Base-by-base conservation (phyloP, 2,113 vertebrate genomes). In the Strix uralensis region DNA sequence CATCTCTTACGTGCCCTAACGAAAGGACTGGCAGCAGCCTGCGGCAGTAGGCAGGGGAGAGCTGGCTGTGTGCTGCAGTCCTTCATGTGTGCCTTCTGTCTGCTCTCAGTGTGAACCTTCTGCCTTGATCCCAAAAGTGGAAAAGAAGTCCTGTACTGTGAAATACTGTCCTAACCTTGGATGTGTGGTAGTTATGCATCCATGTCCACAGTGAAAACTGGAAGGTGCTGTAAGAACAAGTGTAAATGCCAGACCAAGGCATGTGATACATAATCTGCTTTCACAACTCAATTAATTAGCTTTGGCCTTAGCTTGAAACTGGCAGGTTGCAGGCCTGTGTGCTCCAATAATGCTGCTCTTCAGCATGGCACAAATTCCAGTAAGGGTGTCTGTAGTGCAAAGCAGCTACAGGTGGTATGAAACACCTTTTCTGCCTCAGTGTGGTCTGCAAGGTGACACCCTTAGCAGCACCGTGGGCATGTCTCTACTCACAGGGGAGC, bases 181-280 rank as follows among this genome's bases (percentile, higher is more conserved):
- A 1, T 30, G 5, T 1, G 0, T 17, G 30, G 21, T 5, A 3
- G 27, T 49, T 7, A 2, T 1, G 8, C 3, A 3, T 18, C 29
- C 1, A 0, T 23, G 7, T 6, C 40, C 67, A 23, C n/a, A n/a
- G 17, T 34, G 22, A 40, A 65, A 73, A n/a, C 10, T 15, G 25
- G 42, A 22, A 6, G 8, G 14, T 90, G n/a, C 20, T 74, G 5
- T 9, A 32, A 46, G 17, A 90, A 23, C 47, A 46, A 32, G 22
- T 2, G 1, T 0, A 58, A 42, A 23, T 34, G 26, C 49, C 61
- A 23, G 23, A 27, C 13, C 23, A 15, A 59, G 46, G 36, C 17
- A 27, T 7, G 8, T 27, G 20, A 26, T 52, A 7, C 1, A 9
- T 19, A 29, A 30, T 11, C 19, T 58, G 36, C 11, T 54, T 74